Evolutionary conservation across 2,113 vertebrate genomes (phyloP).

Genomic region (Vimba vimba): DNA sequence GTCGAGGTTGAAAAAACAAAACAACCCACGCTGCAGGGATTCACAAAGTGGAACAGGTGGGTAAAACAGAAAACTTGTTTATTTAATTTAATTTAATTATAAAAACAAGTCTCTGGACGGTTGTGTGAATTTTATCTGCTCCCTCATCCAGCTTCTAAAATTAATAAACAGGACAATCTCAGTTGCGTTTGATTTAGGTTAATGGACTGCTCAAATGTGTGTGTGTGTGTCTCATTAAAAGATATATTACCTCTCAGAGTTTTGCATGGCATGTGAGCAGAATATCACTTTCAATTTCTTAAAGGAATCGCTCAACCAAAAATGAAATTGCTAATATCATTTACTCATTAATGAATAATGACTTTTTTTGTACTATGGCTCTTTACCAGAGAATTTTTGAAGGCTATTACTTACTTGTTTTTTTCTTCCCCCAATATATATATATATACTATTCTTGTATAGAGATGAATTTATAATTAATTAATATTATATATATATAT

Average conservation of each 20-base stretch:
- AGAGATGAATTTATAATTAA: not conserved
- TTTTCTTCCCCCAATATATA: not conserved
- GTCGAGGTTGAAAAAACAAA: not conserved
- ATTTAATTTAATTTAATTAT: not conserved
- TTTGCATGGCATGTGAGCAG: not conserved
- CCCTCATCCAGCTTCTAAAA: not conserved
- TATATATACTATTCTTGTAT: not conserved
- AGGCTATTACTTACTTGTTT: not conserved
- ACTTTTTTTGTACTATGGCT: not conserved
- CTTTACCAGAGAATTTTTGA: not conserved
- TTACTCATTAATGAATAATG: not conserved
- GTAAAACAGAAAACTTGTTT: not conserved
- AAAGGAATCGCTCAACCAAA: not conserved
- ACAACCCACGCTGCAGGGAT: not conserved
- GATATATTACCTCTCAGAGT: not conserved
- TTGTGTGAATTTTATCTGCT: not conserved
- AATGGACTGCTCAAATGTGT: not conserved
- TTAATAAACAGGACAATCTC: slow-evolving; percentile 23
- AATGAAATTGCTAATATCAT: not conserved
- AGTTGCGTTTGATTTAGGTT: slow-evolving; percentile 21
- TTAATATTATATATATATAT: too few relatives aligned
- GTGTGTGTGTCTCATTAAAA: not conserved
- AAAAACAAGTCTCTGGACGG: not conserved
- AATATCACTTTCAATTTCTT: not conserved
- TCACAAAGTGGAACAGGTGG: not conserved